Conservation (phyloP, 2,113 vertebrate species). For the Onychorhynchus coronatus region DNA sequence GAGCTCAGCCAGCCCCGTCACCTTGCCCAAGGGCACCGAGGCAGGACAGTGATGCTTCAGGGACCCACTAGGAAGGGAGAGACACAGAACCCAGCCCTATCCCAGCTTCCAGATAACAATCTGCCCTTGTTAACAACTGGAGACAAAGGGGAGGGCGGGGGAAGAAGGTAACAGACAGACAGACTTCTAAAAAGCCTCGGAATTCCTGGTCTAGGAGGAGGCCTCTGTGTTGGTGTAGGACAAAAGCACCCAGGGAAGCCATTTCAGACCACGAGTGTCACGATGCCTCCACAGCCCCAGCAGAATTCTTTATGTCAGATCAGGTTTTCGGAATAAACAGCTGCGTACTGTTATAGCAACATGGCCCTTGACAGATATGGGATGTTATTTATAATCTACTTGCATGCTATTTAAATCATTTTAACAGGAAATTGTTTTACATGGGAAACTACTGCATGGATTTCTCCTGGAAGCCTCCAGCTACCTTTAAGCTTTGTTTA, state of each 20-base stretch:
- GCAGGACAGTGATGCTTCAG: neutral
- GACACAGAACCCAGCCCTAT: neutral
- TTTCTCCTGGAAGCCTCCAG: slow-evolving; percentile 23
- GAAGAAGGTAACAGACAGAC: neutral
- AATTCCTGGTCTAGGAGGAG: neutral
- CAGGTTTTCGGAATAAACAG: neutral
- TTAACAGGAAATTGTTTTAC: slow-evolving; percentile 26
- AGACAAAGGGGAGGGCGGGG: rapidly evolving
- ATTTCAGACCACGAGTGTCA: neutral
- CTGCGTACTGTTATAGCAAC: neutral
- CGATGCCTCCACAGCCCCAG: neutral
- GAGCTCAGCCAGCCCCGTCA: neutral
- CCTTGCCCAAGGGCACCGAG: neutral
- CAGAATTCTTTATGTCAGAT: neutral
- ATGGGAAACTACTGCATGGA: slow-evolving; percentile 13
- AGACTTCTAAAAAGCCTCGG: neutral
- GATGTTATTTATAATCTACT: slow-evolving; percentile 35
- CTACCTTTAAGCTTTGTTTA: slow-evolving; percentile 39
- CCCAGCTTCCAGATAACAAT: neutral
- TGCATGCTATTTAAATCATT: slow-evolving; percentile 21
- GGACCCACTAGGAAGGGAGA: rapidly evolving
- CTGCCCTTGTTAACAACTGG: neutral
- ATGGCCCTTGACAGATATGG: neutral
- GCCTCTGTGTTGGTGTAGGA: neutral
- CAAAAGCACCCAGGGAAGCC: neutral